Base-by-base conservation (phyloP, 1,140 invertebrate genomes). In the Papilio glaucus region DNA sequence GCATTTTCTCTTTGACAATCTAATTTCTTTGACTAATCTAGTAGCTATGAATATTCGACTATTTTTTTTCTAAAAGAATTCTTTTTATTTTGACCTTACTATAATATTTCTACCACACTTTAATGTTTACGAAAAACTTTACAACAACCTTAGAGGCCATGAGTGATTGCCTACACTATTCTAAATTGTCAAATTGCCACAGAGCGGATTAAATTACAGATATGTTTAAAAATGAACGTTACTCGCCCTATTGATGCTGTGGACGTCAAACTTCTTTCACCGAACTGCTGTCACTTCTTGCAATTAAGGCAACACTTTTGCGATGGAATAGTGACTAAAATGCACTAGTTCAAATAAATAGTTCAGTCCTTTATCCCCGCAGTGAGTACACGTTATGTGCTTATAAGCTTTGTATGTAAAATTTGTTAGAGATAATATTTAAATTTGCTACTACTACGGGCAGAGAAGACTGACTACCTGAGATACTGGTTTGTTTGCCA, bases 201-300 rank as follows among this genome's bases (percentile, higher is more conserved):
- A 74, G 77, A 87, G 88, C 81, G 84, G 79, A 82, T 82, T 80
- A 90, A 88, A 90, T 77, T 86, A 80, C 79, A 85, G 74, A 83
- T 88, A 87, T 85, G 82, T 89, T 86, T 79, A 87, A 87, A 87
- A 83, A 79, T 77, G 86, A 89, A 89, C 78, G 76, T 92, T 92
- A 92, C 90, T 92, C 90, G 90, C 90, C 90, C 90, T 90, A 92
- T 82, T 81, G 73, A 63, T 86, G 87, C 78, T 80, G 81, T 73
- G 79, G 87, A 81, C 84, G 80, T 78, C 86, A 82, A 75, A 79
- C 87, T 89, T 82, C 87, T 79, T 84, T 85, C 84, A 81, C 81
- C 82, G 77, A 76, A 83, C 88, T 86, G 84, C 82, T 85, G 85
- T 85, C 82, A 69, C 81, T 83, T 83, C 80, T 82, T 82, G 78